Conservation (phyloP, 1,140 invertebrate genomes). For the Ceratina calcarata region DNA sequence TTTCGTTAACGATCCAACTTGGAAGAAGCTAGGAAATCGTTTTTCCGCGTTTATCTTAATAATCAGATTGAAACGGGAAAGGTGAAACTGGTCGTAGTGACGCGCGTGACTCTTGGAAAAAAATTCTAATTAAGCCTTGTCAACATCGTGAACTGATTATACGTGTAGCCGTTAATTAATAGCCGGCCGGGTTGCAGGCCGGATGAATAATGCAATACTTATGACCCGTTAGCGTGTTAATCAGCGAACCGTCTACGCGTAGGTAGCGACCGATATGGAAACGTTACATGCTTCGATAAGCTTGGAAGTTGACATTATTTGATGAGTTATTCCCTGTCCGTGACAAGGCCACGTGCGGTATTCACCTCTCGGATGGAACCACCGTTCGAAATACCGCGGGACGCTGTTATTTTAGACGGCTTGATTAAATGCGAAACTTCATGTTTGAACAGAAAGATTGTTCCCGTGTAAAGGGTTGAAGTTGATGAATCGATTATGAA, state of each 20-base stretch:
- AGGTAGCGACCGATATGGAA: constrained; percentile 44
- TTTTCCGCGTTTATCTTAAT: too few relatives aligned
- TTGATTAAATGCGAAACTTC: background rate
- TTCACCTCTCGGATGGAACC: background rate
- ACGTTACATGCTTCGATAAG: constrained; percentile 60
- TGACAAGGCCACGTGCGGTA: background rate
- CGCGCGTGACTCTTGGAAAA: constrained; percentile 34
- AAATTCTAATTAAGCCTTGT: constrained; percentile 61
- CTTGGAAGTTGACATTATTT: constrained; percentile 55
- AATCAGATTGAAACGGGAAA: background rate
- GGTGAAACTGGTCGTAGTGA: background rate
- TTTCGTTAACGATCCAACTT: too few relatives aligned
- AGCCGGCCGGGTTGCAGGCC: constrained; percentile 10
- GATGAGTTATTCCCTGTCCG: constrained; percentile 25
- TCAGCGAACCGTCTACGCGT: constrained; percentile 44
- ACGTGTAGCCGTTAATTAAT: constrained; percentile 57
- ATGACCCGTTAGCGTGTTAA: constrained; percentile 61
- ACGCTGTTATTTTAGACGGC: background rate
- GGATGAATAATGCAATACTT: constrained; percentile 67
- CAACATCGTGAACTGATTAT: constrained; percentile 50
- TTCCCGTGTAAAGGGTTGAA: too few relatives aligned
- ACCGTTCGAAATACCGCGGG: background rate
- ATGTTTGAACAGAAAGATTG: background rate
- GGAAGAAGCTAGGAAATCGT: too few relatives aligned
- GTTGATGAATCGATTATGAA: too few relatives aligned